These are phyloP conservation scores for Uromys caudimaculatus DNA, from an alignment of 2,797 vertebrate genomes.

Conservation along the genomic window DNA sequence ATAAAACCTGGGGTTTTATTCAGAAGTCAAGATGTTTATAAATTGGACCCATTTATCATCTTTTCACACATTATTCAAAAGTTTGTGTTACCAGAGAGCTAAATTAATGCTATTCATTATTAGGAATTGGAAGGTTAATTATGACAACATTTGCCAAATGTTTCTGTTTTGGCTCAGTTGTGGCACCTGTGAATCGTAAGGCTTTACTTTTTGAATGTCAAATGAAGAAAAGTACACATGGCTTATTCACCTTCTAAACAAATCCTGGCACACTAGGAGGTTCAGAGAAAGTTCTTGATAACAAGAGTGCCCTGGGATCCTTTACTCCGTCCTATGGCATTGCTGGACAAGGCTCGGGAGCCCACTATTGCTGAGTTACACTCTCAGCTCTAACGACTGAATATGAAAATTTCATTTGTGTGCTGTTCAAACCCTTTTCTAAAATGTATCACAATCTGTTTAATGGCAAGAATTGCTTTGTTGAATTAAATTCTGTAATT, in stretches of 20 bases:
- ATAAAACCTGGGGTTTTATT: background rate
- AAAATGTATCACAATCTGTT: background rate
- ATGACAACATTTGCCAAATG: background rate
- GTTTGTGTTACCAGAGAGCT: background rate
- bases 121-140: background rate
- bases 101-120: background rate
- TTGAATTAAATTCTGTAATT: constrained; percentile 26
- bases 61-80: background rate
- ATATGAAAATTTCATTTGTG: background rate
- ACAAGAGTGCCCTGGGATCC: fast-evolving
- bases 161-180: background rate
- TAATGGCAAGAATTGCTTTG: background rate
- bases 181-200: background rate
- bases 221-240: background rate
- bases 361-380: background rate
- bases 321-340: background rate
- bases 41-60: background rate
- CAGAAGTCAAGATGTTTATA: background rate
- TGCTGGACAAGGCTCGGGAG: background rate
- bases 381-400: background rate
- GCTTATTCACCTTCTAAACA: background rate
- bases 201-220: background rate
- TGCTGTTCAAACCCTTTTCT: background rate
- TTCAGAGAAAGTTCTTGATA: background rate
- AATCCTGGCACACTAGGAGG: background rate